Base-by-base conservation (phyloP, 2,888 invertebrate genomes). In the Ceramica pisi region DNA sequence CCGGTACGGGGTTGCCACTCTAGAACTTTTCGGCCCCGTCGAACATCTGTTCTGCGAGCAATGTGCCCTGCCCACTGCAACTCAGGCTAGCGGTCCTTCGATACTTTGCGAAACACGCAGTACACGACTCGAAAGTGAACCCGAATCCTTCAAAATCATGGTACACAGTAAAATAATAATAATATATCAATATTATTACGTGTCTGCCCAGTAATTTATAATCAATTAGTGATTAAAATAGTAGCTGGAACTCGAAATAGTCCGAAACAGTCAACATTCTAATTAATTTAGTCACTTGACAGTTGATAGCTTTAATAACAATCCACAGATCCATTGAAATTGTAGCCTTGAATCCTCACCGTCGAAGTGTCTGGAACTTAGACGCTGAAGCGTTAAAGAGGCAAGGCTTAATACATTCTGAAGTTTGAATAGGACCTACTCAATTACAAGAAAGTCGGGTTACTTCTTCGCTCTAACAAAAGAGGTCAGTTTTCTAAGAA, bases 391-490 rank as follows among this genome's bases (percentile, higher is more conserved):
- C n/a, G 53, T 68, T 69, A 75, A 38, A 80, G 76, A 77, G 76
- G 69, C 75, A 80, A 48, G 62, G 51, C 50, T 75, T 62, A 72
- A 76, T 57, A 61, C 41, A 79, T 68, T 79, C 71, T 71, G 84
- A 83, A 81, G 82, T 74, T 79, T 84, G 79, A 84, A 83, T 84
- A 75, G 84, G 21, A 51, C 26, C 48, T 41, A 68, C 65, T 66
- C 82, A 83, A 84, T 82, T 75, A 82, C 65, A 80, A 62, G 67
- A 75, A 67, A 69, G 67, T 48, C 50, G 59, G 64, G 69, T 56
- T 50, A 57, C 78, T 63, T 38, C 26, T 48, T n/a, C 55, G 41
- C 41, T 57, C 14, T 9, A 71, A 81, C 64, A 72, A 78, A 74
- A 74, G 64, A 61, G 44, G 35, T 44, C 44, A 44, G 35, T 63